These are phyloP conservation scores for Ophion ellenae DNA, from an alignment of 2,888 invertebrate species.

Conservation along the genomic window DNA sequence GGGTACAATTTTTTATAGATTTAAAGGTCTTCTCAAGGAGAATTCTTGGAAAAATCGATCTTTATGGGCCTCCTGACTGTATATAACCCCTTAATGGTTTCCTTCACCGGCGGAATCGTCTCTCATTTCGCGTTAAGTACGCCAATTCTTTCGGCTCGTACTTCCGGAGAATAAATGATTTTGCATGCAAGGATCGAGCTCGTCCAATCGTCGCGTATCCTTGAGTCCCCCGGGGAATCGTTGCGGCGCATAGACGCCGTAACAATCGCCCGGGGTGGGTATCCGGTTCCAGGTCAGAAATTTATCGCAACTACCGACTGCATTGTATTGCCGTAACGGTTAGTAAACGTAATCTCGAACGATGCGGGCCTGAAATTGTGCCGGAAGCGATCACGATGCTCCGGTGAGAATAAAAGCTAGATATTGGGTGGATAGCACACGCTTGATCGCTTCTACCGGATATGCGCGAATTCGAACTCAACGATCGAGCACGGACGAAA, in stretches of 20 bases:
- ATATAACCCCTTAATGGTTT: too few species aligned
- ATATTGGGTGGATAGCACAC: slow-evolving; percentile 29
- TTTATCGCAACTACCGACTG: slow-evolving; percentile 10
- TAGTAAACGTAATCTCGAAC: slow-evolving; percentile 40
- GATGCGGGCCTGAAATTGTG: slow-evolving; percentile 14
- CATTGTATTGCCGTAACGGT: slow-evolving; percentile 40
- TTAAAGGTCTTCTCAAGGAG: too few species aligned
- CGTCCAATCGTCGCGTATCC: slow-evolving; percentile 9
- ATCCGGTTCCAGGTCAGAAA: slow-evolving; percentile 28
- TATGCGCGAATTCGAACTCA: slow-evolving; percentile 12
- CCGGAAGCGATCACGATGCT: slow-evolving; percentile 39
- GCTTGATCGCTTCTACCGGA: slow-evolving; percentile 23
- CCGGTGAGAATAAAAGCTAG: slow-evolving; percentile 27
- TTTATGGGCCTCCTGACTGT: too few species aligned
- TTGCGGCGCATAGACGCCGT: neutral
- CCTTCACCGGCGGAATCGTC: too few species aligned
- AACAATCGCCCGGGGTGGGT: slow-evolving; percentile 7
- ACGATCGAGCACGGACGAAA: slow-evolving; percentile 6
- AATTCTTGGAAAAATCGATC: too few species aligned
- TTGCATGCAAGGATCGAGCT: neutral
- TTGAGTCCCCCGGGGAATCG: slow-evolving; percentile 7
- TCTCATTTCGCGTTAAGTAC: neutral
- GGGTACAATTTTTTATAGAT: too few species aligned
- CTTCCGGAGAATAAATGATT: too few species aligned
- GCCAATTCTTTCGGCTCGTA: too few species aligned